Base-by-base conservation (phyloP, 2,888 invertebrate genomes). In the Torymus tubicola region DNA sequence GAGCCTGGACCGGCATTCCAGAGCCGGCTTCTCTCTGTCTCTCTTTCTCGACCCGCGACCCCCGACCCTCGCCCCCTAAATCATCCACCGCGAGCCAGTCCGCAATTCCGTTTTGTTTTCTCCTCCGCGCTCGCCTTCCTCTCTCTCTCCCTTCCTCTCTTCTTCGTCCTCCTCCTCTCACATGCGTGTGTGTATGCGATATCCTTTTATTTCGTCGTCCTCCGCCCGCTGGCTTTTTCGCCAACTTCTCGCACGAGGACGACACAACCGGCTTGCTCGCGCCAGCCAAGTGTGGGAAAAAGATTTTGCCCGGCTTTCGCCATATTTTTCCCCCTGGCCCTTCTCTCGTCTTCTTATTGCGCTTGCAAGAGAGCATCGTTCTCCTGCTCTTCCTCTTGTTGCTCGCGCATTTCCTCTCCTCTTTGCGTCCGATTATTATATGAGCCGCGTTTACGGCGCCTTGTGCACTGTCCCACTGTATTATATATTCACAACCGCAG, bases 81-180 rank as follows among this genome's bases (percentile, higher is more conserved):
- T 90, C 90, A 90, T 90, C 90, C 89, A 89, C 79, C 74, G 79
- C 42, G 42, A 64, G 16, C 21, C 50, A 89, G 89, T 86, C 89
- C 88, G 89, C 89, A 88, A 90, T 90, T 89, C 86, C 86, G 89
- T 90, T 90, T 90, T 89, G 88, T 89, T 90, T 89, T 87, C 87
- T 88, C 86, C 84, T 85, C 85, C 71, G 55, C 53, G 11, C 16
- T 42, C 70, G 68, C 78, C n/a, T 16, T 70, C 13, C 24, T 24
- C 68, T n/a, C 42, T 12, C 13, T 31, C 53, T n/a, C 60, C 16
- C 61, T 63, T 55, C 55, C 53, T n/a, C 76, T 63, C 57, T 57
- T 58, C 52, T 50, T 67, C 58, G 58, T 52, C 31, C 76, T 74
- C 50, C 24, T 42, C 42, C 42, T 8, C 69, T 13, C 57, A 18